Conservation (phyloP, 2,113 vertebrate genomes). For the Morphnarchus princeps region DNA sequence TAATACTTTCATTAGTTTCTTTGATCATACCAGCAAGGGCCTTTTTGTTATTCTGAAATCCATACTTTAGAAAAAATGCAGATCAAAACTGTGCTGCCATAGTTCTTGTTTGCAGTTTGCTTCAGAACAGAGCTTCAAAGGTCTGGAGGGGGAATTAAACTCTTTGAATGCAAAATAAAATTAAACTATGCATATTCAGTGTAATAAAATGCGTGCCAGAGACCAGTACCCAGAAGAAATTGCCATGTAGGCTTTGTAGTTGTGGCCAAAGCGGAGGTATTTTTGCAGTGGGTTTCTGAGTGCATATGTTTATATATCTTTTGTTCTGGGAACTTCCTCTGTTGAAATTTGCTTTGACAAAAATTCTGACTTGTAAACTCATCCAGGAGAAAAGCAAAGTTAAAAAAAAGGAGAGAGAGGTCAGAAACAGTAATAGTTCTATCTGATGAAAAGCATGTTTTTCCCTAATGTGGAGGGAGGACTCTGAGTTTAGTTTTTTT, state of each 20-base stretch:
- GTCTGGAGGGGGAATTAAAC: background rate
- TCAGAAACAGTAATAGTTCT: background rate
- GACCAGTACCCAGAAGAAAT: background rate
- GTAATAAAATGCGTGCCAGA: background rate
- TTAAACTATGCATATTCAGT: constrained; percentile 12
- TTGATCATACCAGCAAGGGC: background rate
- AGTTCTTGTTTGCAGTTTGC: background rate
- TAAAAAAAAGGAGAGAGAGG: background rate
- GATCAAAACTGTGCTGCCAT: background rate
- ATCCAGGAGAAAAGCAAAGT: background rate
- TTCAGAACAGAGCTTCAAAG: constrained; percentile 30
- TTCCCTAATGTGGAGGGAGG: background rate
- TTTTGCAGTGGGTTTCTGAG: constrained; percentile 8
- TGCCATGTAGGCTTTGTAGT: background rate
- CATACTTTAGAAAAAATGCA: background rate
- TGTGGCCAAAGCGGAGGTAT: background rate
- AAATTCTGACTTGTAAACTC: background rate
- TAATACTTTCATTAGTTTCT: background rate
- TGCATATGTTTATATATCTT: background rate
- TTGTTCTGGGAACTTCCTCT: constrained; percentile 8
- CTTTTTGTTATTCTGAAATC: background rate
- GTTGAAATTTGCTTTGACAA: background rate
- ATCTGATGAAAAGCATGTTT: background rate
- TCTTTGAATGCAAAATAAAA: constrained; percentile 39
- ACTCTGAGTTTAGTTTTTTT: background rate